Evolutionary conservation across 2,797 vertebrate species (phyloP), one percentile per base, ranked within the genome.

Genomic region (Phrynocephalus vlangalii): DNA sequence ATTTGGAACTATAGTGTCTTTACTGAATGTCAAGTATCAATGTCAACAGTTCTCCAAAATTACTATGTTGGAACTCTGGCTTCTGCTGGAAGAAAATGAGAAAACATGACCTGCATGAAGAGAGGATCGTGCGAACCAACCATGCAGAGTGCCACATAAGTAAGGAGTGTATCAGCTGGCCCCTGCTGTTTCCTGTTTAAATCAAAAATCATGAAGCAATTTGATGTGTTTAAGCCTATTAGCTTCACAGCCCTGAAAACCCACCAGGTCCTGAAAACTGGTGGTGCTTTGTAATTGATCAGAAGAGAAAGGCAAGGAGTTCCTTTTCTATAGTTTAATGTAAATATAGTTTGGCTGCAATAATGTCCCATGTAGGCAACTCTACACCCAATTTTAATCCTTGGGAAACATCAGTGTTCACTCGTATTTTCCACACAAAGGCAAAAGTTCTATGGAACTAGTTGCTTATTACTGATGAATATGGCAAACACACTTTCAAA

Each of bases 41-140:
- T 3, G 97, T 97, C 88, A 98, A 96, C 94, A 98, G 97, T 6
- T 90, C 86, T 84, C 90, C 92, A 87, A 97, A 99, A 94, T 98
- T 97, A 5, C 90, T 94, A 90, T 97, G 96, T 5, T 44, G 38
- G 91, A 98, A 97, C 63, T 95, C 94, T 30, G 97, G 96, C 52
- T 98, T 96, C 97, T 98, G 87, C 72, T 92, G 60, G 70, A 75
- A 89, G 56, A 33, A 78, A 24, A 66, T 72, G 92, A 88, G 52
- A 63, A 38, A 13, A 56, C 71, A 79, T 11, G 33, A 16, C 10
- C 38, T 48, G 9, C 16, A 85, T 48, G 13, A 80, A 80, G 22
- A 30, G 28, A 8, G 28, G 7, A 20, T 3, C 1, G 16, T 79
- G 52, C 20, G 30, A 56, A 56, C 52, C 6, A 82, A 52, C 77